phyloP scores from a whole-genome alignment of 2,113 vertebrate species.

The Entelurus aequoreus region DNA sequence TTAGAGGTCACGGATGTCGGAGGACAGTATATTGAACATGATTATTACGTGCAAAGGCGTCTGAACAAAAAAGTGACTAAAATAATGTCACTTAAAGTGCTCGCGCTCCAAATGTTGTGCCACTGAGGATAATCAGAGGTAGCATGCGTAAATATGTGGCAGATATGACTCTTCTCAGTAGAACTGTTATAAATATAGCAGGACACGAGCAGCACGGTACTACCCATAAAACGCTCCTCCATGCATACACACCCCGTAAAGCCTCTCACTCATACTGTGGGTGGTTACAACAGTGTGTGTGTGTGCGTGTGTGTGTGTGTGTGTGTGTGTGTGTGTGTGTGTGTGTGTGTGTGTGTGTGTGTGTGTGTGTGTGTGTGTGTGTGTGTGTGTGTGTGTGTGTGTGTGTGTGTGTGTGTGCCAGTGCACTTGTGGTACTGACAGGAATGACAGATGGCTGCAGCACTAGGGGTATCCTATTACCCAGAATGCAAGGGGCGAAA shows the following conservation, averaged over 20 bases:
- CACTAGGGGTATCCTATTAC: conserved; percentile 45
- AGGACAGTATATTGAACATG: too few relatives aligned
- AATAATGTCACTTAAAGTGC: too few relatives aligned
- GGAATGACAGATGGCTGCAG: conserved; percentile 47
- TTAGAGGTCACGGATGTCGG: too few relatives aligned
- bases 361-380: too few relatives aligned
- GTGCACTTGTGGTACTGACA: conserved; percentile 24
- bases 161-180: background rate
- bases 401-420: background rate
- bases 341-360: too few relatives aligned
- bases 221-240: conserved; percentile 31
- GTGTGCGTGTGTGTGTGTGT: too few relatives aligned
- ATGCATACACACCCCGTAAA: conserved; percentile 13
- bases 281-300: background rate
- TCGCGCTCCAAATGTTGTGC: too few relatives aligned
- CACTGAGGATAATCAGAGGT: background rate
- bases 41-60: too few relatives aligned
- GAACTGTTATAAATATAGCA: conserved; percentile 14
- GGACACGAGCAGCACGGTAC: conserved; percentile 23
- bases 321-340: too few relatives aligned
- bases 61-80: too few relatives aligned
- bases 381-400: too few relatives aligned
- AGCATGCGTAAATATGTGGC: too few relatives aligned
- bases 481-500: conserved; percentile 45
- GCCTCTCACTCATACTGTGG: conserved; percentile 6